Evolutionary conservation across 2,888 invertebrate species (phyloP).

Genomic region (Silvanus unidentatus): DNA sequence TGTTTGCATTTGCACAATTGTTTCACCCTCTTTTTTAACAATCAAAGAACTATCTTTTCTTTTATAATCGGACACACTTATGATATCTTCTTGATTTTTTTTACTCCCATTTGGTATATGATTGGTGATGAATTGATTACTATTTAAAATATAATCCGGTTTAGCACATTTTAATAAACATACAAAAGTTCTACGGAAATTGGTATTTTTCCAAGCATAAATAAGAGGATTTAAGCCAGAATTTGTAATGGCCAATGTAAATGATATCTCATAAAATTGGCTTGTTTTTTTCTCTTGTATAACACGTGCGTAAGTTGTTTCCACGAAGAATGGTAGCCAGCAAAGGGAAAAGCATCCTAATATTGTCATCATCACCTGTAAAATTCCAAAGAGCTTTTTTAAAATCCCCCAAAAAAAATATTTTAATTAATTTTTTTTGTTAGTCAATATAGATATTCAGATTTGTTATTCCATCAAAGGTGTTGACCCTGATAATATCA

Average conservation of each 20-base stretch:
- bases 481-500: too few species aligned
- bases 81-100: conserved; percentile 45
- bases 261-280: conserved; percentile 40
- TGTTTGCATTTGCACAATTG: too few species aligned
- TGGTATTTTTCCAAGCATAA: conserved; percentile 80
- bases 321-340: conserved; percentile 74
- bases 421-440: neutral
- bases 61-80: too few species aligned
- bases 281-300: conserved; percentile 21
- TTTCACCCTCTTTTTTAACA: too few species aligned
- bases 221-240: conserved; percentile 77
- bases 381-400: too few species aligned
- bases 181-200: conserved; percentile 67
- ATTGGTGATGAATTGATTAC: conserved; percentile 44
- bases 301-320: conserved; percentile 42
- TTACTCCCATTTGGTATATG: conserved; percentile 48
- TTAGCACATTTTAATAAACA: conserved; percentile 61
- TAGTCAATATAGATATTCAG: too few species aligned
- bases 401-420: too few species aligned
- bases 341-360: conserved; percentile 75
- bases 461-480: too few species aligned
- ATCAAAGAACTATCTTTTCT: too few species aligned
- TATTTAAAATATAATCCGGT: conserved; percentile 50
- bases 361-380: conserved; percentile 70
- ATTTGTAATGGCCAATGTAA: conserved; percentile 68